Conservation (phyloP, 1,140 invertebrate genomes). For the Vanessa atalanta region DNA sequence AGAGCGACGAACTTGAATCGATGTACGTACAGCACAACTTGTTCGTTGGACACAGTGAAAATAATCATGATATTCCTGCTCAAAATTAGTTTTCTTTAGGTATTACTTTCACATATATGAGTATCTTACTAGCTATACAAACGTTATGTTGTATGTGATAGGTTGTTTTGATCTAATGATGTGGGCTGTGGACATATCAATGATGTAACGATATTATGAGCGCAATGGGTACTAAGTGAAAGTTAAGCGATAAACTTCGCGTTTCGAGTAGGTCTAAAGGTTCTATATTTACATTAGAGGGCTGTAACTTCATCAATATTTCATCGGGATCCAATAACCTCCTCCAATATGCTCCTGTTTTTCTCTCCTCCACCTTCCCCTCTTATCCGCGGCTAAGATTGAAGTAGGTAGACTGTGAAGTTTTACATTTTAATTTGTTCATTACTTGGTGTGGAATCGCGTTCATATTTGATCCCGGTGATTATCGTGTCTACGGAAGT, state of each 20-base stretch:
- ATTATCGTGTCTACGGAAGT: background rate
- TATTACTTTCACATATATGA: no score
- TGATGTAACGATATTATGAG: background rate
- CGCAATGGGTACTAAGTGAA: background rate
- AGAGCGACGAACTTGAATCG: background rate
- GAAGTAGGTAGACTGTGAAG: background rate
- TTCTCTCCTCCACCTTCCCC: slow-evolving; percentile 27
- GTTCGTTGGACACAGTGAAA: background rate
- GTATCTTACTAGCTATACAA: no score
- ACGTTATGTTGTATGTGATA: no score
- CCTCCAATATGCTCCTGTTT: slow-evolving; percentile 44
- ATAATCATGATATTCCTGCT: background rate
- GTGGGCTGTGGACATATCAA: no score
- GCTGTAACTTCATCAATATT: slow-evolving; percentile 62
- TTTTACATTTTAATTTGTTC: slow-evolving; percentile 15
- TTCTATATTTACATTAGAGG: slow-evolving; percentile 41
- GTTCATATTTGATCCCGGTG: background rate
- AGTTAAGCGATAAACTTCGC: slow-evolving; percentile 22
- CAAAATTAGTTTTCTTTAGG: no score
- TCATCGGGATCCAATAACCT: slow-evolving; percentile 61
- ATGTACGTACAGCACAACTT: background rate
- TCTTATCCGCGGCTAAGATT: background rate
- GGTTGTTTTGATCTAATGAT: no score
- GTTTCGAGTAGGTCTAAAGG: slow-evolving; percentile 15
- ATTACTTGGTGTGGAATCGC: background rate